These are phyloP conservation scores for Odocoileus virginianus DNA, from an alignment of 2,113 vertebrate species.

Conservation along the genomic window DNA sequence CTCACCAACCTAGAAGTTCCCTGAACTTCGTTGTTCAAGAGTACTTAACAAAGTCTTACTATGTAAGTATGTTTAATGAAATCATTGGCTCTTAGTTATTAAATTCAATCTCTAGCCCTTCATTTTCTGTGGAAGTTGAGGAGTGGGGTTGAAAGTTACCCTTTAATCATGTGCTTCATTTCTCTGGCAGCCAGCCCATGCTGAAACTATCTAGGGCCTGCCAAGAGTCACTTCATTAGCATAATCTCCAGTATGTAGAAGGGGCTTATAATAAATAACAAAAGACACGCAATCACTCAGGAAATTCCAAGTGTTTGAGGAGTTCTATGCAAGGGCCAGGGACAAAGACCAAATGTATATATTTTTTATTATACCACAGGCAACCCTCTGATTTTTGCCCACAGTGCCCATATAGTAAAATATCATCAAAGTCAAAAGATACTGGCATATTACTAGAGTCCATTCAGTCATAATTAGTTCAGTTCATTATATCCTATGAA, in stretches of 20 bases:
- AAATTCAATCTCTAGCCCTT: not conserved
- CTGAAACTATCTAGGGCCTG: not conserved
- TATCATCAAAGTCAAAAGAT: not conserved
- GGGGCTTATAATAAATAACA: not conserved
- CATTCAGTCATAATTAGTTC: not conserved
- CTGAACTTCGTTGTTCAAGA: not conserved
- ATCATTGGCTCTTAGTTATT: not conserved
- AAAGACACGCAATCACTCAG: not conserved
- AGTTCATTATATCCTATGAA: not conserved
- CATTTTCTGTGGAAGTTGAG: not conserved
- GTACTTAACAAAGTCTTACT: not conserved
- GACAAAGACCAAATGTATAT: not conserved
- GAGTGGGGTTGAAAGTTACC: not conserved
- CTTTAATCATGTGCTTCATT: not conserved
- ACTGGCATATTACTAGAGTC: not conserved
- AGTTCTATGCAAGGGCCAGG: not conserved
- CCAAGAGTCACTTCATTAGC: not conserved
- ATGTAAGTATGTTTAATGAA: not conserved
- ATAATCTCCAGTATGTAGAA: not conserved
- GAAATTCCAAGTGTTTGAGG: not conserved
- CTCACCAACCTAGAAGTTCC: not conserved
- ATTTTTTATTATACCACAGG: not conserved
- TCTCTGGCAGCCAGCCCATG: not conserved
- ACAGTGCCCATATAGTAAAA: not conserved
- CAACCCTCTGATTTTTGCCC: not conserved